Base-by-base conservation (phyloP, 2,113 vertebrate species). In the Mola mola region DNA sequence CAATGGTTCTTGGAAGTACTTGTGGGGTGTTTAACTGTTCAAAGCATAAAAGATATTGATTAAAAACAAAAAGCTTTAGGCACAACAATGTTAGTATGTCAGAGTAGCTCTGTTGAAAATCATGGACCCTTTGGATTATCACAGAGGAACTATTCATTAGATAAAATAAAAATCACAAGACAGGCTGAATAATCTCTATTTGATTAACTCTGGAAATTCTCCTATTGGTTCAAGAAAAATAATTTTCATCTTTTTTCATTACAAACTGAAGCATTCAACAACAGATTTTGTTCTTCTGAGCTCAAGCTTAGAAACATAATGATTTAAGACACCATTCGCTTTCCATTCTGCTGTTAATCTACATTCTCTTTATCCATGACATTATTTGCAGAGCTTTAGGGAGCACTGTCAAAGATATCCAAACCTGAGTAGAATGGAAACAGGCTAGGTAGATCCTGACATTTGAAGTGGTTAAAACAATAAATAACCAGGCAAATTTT, bases 141-240 rank as follows among this genome's bases (percentile, higher is more conserved):
- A 19, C 44, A 55, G 16, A 33, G 6, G 4, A 61, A 36, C 16
- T 25, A 8, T 12, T 58, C 26, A 29, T 12, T 17, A 56, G 22
- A 51, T 41, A 19, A 43, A 46, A 64, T 46, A 55, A 33, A 73
- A 38, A 40, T 47, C 25, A 24, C 24, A 37, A 11, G 50, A 21
- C 22, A 28, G 3, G 26, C 12, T 21, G 47, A 56, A 34, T 66
- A 75, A 78, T 84, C 70, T 62, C 19, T 48, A 43, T 36, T 42
- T n/a, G 8, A 49, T 52, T 9, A 0, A 46, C 31, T 20, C 16
- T 58, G 65, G 63, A 78, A 82, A 72, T 59, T 44, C 49, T 15
- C 12, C 16, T 51, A 31, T 51, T 3, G 2, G 42, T 13, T 50
- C 2, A 25, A 53, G 5, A 60, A 46, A 79, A 75, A 34, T 13